Evolutionary conservation across 2,888 invertebrate genomes (phyloP).

Genomic region (Ennomos fuscantarius): DNA sequence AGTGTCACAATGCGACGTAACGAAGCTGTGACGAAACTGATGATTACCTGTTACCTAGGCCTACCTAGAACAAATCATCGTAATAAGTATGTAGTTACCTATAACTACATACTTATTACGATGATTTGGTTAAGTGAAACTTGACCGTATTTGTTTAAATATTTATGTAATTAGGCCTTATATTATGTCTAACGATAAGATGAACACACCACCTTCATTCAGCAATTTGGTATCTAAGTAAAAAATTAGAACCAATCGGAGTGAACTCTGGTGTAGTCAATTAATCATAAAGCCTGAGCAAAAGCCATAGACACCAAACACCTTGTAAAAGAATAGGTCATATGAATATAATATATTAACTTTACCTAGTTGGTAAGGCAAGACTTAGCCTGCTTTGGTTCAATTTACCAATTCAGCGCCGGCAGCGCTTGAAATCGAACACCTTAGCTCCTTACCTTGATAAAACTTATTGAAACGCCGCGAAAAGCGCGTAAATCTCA

Average conservation of each 20-base stretch:
- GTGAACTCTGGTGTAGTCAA: no score
- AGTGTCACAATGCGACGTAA: constrained; percentile 2
- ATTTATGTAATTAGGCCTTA: not conserved
- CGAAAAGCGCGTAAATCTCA: constrained; percentile 18
- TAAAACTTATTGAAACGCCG: constrained; percentile 9
- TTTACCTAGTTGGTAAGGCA: not conserved
- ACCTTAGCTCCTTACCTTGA: constrained; percentile 8
- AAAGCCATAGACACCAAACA: no score
- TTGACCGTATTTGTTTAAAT: not conserved
- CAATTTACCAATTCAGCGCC: not conserved
- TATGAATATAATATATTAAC: not conserved
- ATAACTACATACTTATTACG: no score
- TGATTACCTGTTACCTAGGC: not conserved
- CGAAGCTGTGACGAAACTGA: constrained; percentile 1
- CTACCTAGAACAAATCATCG: no score
- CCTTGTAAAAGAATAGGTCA: not conserved
- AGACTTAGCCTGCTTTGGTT: not conserved
- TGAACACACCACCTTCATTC: no score
- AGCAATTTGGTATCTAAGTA: no score
- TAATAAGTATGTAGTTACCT: no score
- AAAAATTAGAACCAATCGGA: no score
- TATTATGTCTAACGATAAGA: no score
- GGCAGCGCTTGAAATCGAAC: constrained; percentile 10
- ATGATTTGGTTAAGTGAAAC: no score
- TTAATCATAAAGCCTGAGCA: no score